Base-by-base conservation (phyloP, 2,797 vertebrate species). In the Discoglossus pictus region DNA sequence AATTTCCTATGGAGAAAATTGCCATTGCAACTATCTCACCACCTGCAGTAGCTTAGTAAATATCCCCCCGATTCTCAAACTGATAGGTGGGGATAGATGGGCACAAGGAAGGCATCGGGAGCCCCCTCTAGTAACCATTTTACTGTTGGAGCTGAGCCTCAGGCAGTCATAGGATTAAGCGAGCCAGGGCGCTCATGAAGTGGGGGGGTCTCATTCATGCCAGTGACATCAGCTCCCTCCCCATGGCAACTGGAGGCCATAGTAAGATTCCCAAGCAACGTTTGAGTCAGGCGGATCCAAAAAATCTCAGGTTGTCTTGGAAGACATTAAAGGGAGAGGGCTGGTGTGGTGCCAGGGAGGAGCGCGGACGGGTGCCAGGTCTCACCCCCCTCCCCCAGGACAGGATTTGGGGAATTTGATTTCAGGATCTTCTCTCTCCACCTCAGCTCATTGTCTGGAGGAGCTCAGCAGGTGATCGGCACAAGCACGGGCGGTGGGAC, bases 241-340 rank as follows among this genome's bases (percentile, higher is more conserved):
- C 88, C 86, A 89, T 90, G 82, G 88, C 85, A 90, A 90, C 88
- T 78, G 78, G 73, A 77, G 78, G 76, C 81, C 2, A 82, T 85
- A 83, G 78, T 80, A 81, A 76, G 84, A 86, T 85, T 81, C 81
- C 81, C 79, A 82, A 74, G 85, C 80, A 87, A 79, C 66, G 50
- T 72, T 68, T 66, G 73, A 78, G 79, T 73, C 78, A 76, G 78
- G 78, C 53, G 7, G 71, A 64, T 52, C 76, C 80, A 72, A 25
- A 47, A 68, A 74, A 0, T 69, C 82, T 68, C 79, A 74, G 73
- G 80, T 84, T 59, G 53, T 74, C 74, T 80, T 52, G 43, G 60
- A n/a, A 76, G 74, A 70, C 73, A 74, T 80, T 81, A 81, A 76
- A 83, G 74, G 77, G 76, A 79, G 80, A 74, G 18, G 7, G 4